Evolutionary conservation across 2,113 vertebrate species (phyloP).

Genomic region (Trichechus manatus): DNA sequence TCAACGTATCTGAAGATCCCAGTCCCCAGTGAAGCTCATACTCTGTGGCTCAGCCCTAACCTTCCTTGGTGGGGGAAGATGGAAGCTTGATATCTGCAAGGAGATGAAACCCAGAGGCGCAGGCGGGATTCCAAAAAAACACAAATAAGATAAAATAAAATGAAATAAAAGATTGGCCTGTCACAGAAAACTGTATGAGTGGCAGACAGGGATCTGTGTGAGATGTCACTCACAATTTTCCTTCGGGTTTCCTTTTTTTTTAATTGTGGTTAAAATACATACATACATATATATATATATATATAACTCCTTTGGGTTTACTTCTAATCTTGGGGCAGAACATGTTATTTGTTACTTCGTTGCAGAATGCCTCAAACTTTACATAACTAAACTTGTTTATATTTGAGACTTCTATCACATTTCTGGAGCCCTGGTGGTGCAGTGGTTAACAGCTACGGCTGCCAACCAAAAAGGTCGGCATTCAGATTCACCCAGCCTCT

Average conservation of each 20-base stretch:
- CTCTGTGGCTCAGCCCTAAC: not conserved
- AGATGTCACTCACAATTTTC: not conserved
- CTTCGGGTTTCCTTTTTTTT: not conserved
- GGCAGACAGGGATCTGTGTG: not conserved
- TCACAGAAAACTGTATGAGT: not conserved
- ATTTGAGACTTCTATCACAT: not conserved
- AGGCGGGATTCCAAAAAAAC: not conserved
- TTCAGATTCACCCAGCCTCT: no score
- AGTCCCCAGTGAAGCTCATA: not conserved
- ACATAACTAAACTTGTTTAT: not conserved
- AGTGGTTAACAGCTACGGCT: no score
- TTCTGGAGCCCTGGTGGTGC: no score
- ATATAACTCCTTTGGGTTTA: not conserved
- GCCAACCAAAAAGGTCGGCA: no score
- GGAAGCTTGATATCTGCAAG: not conserved
- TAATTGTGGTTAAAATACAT: not conserved
- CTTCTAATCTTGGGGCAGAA: slow-evolving; percentile 27
- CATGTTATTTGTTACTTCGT: not conserved
- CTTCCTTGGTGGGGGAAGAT: not conserved
- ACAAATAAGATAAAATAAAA: not conserved
- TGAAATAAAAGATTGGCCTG: not conserved
- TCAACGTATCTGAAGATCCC: not conserved
- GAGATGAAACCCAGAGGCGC: not conserved
- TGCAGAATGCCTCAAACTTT: not conserved
- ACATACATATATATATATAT: not conserved